Base-by-base conservation (phyloP, 2,113 vertebrate species). In the Tenebrosternarchus preto region DNA sequence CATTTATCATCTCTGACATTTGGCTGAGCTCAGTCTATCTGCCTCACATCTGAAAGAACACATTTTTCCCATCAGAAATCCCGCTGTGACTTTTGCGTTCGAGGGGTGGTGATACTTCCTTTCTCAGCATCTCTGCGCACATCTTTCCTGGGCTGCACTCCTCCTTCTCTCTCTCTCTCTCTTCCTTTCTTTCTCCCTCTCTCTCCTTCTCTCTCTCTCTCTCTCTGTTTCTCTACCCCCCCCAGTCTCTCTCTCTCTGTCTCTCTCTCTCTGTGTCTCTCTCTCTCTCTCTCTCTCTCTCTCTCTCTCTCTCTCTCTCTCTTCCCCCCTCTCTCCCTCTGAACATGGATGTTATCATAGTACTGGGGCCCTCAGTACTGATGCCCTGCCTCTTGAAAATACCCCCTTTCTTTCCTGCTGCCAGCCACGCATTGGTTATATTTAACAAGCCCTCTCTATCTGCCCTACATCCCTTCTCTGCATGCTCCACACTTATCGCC, bases 1-100 rank as follows among this genome's bases (percentile, higher is more conserved):
- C 91, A 92, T 92, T 92, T 92, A 92, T 92, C 92, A 92, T 90
- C 84, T 86, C 69, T 93, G 93, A 94, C 93, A 94, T 94, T 94
- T 93, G 90, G 88, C 91, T 91, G 89, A 89, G 90, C 90, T 90
- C 72, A 81, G 78, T 83, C 84, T 92, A 92, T 92, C 93, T 88
- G 85, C 83, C 88, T 90, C 90, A 91, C 92, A 93, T 92, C 93
- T 93, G 90, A 91, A 90, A 90, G 90, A 91, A 88, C 91, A 92
- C 90, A 91, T 92, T 92, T 93, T 93, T 90, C 91, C 92, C 91
- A 92, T 92, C 91, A 92, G 85, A 92, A 92, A 91, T 90, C 90
- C 89, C 80, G 88, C 89, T 88, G 91, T 92, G 92, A 90, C 90
- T 92, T 91, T 90, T 90, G 86, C 87, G 84, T 90, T 77, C 31